A percentile compares a stretch with the other conserved stretches of the same genome.
Evolutionary conservation across 1,140 invertebrate genomes (phyloP).

Genomic region (Caerostris extrusa): DNA sequence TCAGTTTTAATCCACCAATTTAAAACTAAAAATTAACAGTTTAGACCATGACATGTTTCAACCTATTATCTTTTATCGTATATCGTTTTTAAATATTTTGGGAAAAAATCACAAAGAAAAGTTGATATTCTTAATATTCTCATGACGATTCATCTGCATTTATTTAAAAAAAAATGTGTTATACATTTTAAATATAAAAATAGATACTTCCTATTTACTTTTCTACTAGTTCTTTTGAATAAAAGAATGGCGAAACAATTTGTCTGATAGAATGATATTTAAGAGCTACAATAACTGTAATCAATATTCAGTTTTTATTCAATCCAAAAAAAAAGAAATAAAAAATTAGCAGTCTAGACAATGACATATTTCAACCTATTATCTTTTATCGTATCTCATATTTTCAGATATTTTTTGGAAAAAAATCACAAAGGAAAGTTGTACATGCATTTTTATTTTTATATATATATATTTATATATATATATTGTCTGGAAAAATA

Average conservation of each 20-base stretch:
- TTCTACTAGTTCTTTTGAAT: not conserved
- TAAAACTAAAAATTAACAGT: too few relatives aligned
- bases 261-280: not conserved
- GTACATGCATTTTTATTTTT: not conserved
- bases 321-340: not conserved
- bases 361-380: slow-evolving; percentile 32
- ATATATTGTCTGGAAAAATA: not conserved
- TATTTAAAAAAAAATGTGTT: too few relatives aligned
- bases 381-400: slow-evolving; percentile 12
- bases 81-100: too few relatives aligned
- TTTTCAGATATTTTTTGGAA: not conserved
- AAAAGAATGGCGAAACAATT: not conserved
- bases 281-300: not conserved
- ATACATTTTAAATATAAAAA: too few relatives aligned
- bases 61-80: too few relatives aligned
- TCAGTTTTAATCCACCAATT: too few relatives aligned
- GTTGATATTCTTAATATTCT: too few relatives aligned
- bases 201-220: too few relatives aligned
- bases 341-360: not conserved
- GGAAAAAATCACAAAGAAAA: too few relatives aligned
- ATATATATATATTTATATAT: too few relatives aligned
- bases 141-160: too few relatives aligned
- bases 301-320: slow-evolving; percentile 31
- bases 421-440: not conserved
- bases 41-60: too few relatives aligned